A percentile compares a stretch with the other conserved stretches of the same genome.
phyloP scores from a whole-genome alignment of 2,888 invertebrate species.

The Mythimna ferrago region DNA sequence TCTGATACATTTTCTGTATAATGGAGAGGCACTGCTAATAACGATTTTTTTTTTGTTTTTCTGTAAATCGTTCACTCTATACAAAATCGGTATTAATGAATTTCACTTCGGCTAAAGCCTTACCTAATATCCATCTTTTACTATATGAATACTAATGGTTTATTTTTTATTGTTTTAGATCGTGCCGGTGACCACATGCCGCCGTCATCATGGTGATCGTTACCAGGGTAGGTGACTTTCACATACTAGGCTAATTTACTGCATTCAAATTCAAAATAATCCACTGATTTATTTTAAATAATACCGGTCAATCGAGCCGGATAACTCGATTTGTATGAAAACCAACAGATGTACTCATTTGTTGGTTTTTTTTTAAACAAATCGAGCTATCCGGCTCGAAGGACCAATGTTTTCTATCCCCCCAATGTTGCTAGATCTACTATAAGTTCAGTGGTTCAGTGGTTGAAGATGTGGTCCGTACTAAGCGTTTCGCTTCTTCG shows the following conservation, averaged over 20 bases:
- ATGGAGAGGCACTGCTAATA: not conserved
- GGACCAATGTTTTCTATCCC: not conserved
- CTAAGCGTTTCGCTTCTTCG: no score
- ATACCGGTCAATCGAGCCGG: no score
- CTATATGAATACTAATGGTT: not conserved
- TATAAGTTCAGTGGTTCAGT: no score
- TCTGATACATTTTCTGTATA: not conserved
- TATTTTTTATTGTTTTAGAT: slow-evolving; percentile 76
- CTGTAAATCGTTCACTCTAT: not conserved
- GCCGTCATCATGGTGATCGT: slow-evolving; percentile 94
- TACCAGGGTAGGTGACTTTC: slow-evolving; percentile 92
- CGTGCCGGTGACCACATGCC: slow-evolving; percentile 89
- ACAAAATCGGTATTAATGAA: no score
- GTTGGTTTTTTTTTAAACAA: not conserved
- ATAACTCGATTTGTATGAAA: no score
- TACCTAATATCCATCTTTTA: not conserved
- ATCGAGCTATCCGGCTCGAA: not conserved
- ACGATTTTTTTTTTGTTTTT: not conserved
- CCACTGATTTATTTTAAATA: no score
- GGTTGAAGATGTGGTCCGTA: no score
- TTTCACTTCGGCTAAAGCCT: no score
- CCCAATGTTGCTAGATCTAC: no score
- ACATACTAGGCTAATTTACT: not conserved
- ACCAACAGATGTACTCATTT: no score
- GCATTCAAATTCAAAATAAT: no score